Base-by-base conservation (phyloP, 2,797 vertebrate species). In the Poecilia gillii region DNA sequence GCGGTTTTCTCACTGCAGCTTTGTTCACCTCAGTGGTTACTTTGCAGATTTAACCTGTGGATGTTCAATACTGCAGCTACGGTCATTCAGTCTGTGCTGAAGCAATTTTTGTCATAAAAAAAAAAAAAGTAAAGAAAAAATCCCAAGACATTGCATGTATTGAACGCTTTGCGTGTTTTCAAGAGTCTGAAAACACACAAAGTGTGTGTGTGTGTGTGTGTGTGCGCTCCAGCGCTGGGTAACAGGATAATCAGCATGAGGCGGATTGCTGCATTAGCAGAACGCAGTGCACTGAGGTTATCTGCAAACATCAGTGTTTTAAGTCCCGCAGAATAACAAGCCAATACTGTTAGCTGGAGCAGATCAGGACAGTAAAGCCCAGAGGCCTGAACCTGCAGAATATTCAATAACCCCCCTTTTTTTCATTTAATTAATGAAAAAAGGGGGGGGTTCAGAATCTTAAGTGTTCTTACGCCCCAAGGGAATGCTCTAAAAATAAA, bases 291-390 rank as follows among this genome's bases (percentile, higher is more conserved):
- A 89, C 83, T 76, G 87, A 92, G 83, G 88, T 91, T 92, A 93
- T 94, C 89, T 94, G 93, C 90, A 94, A 93, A 95, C 94, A 93
- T 93, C 93, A 88, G 93, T 91, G 92, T 93, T 94, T 94, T 94
- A 93, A 91, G 88, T 83, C 85, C 90, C 87, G 92, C 92, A 84
- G 86, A 88, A 87, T 86, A 90, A 89, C 82, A 18, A 88, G 86
- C 86, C 85, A 76, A 88, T 90, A 89, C 76, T 80, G 85, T 85
- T 72, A 72, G 75, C 87, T 74, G 75, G 89, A 81, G 84, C 78
- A 76, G 86, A 90, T 89, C 79, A 62, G 78, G 78, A 49, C 78
- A 77, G 80, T 79, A 73, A 78, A 41, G 83, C 86, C 78, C 66
- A 3, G 23, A 79, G 78, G 80, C 77, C 76, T 85, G 74, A 85